phyloP scores from a whole-genome alignment of 2,888 invertebrate genomes.

The Pachycephus smyrnensis region DNA sequence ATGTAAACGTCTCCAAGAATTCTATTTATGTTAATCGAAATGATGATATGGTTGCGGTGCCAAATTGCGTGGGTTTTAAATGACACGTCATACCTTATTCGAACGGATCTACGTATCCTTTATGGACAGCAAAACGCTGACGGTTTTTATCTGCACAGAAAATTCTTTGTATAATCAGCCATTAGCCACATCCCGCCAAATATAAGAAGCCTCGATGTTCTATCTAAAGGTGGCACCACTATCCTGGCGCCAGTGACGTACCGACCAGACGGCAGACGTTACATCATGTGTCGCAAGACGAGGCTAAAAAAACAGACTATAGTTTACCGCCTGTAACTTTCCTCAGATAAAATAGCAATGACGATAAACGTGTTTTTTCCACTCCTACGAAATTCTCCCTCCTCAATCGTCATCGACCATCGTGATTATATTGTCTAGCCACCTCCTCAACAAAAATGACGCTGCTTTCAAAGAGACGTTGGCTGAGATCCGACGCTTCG shows the following conservation, averaged over 20 bases:
- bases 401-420: not conserved
- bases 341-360: conserved; percentile 12
- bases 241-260: conserved; percentile 22
- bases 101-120: not conserved
- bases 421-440: not conserved
- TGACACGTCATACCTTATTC: not conserved
- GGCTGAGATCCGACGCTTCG: not conserved
- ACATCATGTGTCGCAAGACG: conserved; percentile 17
- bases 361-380: conserved; percentile 6
- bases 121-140: not conserved
- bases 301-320: conserved; percentile 18
- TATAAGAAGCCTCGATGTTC: conserved; percentile 1
- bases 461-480: not conserved
- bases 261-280: conserved; percentile 17
- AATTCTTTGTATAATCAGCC: not conserved
- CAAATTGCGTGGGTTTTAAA: not conserved
- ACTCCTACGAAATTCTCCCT: not conserved
- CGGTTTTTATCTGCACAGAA: not conserved
- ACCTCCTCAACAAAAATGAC: not conserved
- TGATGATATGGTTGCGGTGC: not conserved
- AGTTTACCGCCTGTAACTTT: conserved; percentile 21
- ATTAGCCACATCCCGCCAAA: conserved; percentile 12
- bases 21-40: not conserved
- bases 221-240: conserved; percentile 15
- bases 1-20: not conserved